Base-by-base conservation (phyloP, 2,888 invertebrate species). In the Barypeithes pellucidus region DNA sequence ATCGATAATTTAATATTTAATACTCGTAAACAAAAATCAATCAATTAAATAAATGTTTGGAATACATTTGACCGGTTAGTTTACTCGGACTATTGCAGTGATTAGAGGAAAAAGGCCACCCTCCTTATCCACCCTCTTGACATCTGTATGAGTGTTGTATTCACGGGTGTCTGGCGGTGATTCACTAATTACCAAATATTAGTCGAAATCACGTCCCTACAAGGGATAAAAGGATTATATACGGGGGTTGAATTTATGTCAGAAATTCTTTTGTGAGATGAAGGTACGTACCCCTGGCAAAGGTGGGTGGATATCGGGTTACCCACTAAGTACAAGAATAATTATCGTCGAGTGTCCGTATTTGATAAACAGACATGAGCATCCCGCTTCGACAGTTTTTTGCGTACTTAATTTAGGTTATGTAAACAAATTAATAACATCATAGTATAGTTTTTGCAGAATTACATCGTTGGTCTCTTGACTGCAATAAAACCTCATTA, bases 171-270 rank as follows among this genome's bases (percentile, higher is more conserved):
- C 29, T 57, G 9, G 9, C 33, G 66, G 22, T 59, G 60, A 68
- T 61, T 68, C 68, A 68, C 68, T 60, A 68, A 68, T 68, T 68
- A 68, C 60, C 47, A 36, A 22, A 50, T 68, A 68, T 59, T 41
- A 36, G 39, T 60, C 67, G 59, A 22, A 60, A 60, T 68, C 60
- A 68, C 67, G 67, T 68, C 45, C 43, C 20, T 33, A 57, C 2
- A 33, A 33, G 54, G 39, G 45, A 45, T 29, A 11, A 62, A 62
- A 47, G 16, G 29, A 47, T 62, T 62, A 29, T 43, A n/a, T 43
- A n/a, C 16, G 47, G 29, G 62, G 62, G 33, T 29, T 3, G 47
- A 62, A 62, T 9, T 24, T 45, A 45, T 29, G 22, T 43, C 43
- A 29, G 14, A 52, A 52, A 29, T 52, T 29, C 29, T 52, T 14